Evolutionary conservation across 2,797 vertebrate species (phyloP).

Genomic region (Eurystomus glaucurus): DNA sequence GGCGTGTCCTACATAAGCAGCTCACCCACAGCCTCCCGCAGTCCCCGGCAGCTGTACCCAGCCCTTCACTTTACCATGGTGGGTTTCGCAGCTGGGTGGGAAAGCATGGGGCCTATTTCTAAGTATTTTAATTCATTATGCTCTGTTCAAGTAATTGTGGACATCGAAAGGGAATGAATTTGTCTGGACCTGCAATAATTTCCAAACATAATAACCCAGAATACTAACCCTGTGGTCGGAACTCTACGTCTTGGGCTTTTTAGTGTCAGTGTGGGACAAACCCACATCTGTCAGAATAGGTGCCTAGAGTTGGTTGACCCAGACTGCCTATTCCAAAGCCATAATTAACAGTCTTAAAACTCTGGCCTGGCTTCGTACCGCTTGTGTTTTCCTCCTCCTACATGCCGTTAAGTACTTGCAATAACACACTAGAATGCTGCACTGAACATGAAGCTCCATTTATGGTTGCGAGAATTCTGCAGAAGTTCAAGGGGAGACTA

Average conservation of each 20-base stretch:
- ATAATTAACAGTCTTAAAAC: slow-evolving; percentile 42
- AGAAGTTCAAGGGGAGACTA: background rate
- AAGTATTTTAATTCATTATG: background rate
- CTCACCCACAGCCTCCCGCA: rapidly evolving
- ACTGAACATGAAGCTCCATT: rapidly evolving
- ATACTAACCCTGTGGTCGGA: slow-evolving; percentile 33
- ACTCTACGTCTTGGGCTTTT: slow-evolving; percentile 35
- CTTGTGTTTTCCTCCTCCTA: background rate
- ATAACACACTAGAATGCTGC: background rate
- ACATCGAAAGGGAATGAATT: background rate
- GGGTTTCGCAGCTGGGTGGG: background rate
- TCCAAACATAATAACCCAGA: background rate
- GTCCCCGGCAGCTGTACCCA: background rate
- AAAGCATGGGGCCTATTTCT: background rate
- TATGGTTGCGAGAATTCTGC: background rate
- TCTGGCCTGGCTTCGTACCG: background rate
- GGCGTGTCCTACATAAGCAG: rapidly evolving
- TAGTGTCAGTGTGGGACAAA: slow-evolving; percentile 10
- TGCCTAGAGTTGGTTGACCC: background rate
- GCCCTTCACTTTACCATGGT: background rate
- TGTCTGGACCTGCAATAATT: slow-evolving; percentile 42
- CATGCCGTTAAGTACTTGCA: background rate
- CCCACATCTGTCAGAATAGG: slow-evolving; percentile 26
- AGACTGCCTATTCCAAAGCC: slow-evolving; percentile 49
- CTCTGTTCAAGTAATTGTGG: background rate